phyloP scores from a whole-genome alignment of 2,888 invertebrate genomes.

The Notocelia uddmanniana region DNA sequence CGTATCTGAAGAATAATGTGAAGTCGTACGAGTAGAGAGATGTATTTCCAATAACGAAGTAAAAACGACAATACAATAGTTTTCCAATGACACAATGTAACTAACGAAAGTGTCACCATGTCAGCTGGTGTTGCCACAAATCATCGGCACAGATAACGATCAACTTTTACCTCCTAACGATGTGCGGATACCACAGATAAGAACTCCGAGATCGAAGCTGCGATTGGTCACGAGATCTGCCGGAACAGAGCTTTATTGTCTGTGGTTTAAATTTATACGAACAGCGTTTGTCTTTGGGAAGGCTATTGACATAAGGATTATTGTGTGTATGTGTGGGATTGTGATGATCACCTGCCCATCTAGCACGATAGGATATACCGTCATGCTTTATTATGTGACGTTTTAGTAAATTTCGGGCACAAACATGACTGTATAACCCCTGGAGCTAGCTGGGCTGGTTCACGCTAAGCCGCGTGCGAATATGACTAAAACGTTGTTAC shows the following conservation, averaged over 20 bases:
- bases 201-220: conserved; percentile 38
- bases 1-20: no score
- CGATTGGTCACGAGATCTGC: conserved; percentile 47
- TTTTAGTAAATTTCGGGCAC: no score
- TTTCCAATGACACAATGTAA: conserved; percentile 30
- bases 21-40: no score
- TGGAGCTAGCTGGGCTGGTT: no score
- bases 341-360: no score
- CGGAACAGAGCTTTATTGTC: conserved; percentile 44
- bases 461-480: no score
- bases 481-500: no score
- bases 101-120: conserved; percentile 51
- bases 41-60: conserved; percentile 4
- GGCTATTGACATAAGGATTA: conserved; percentile 11
- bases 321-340: neutral
- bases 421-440: no score
- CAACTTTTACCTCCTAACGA: conserved; percentile 53
- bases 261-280: conserved; percentile 39
- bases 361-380: no score
- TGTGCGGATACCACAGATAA: conserved; percentile 50
- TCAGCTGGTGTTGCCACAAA: conserved; percentile 48
- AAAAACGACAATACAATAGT: conserved; percentile 32
- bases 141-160: conserved; percentile 52
- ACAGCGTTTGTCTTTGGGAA: conserved; percentile 33
- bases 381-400: no score